Conservation (phyloP, 2,113 vertebrate species). For the Trematocara variabile region DNA sequence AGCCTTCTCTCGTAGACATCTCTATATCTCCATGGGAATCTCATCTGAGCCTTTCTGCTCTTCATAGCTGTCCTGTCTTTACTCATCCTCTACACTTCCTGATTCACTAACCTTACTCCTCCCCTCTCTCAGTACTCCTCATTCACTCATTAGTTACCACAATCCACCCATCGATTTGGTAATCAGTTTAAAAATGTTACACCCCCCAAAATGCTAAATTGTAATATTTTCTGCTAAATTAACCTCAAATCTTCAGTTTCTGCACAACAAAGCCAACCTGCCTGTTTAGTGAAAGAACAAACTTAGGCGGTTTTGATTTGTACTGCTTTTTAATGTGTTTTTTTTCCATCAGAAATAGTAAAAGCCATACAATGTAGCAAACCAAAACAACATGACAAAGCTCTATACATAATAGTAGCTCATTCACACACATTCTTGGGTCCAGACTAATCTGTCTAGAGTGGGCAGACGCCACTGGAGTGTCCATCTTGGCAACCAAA, state of each 20-base stretch:
- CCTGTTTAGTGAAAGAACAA: neutral
- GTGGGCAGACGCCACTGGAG: conserved; percentile 26
- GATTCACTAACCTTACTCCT: neutral
- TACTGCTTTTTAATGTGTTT: conserved; percentile 79
- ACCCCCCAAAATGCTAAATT: neutral
- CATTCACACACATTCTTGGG: conserved; percentile 77
- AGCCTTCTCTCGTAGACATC: neutral
- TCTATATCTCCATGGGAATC: neutral
- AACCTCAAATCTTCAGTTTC: neutral
- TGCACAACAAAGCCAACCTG: neutral
- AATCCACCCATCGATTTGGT: neutral
- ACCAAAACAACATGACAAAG: conserved; percentile 72
- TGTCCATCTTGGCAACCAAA: conserved; percentile 25
- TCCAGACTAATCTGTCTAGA: conserved; percentile 39
- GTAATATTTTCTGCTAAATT: neutral
- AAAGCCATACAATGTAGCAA: conserved; percentile 92
- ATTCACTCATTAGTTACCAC: neutral
- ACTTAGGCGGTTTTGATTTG: conserved; percentile 58
- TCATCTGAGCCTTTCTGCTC: neutral
- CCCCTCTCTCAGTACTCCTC: neutral
- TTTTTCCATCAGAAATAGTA: conserved; percentile 78
- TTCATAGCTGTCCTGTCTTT: neutral
- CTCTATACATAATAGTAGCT: conserved; percentile 84
- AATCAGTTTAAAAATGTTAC: neutral
- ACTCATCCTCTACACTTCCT: neutral